A percentile compares a stretch with the other conserved stretches of the same genome.
These are phyloP conservation scores for Alauda arvensis DNA, from an alignment of 2,797 vertebrate species.

Conservation along the genomic window DNA sequence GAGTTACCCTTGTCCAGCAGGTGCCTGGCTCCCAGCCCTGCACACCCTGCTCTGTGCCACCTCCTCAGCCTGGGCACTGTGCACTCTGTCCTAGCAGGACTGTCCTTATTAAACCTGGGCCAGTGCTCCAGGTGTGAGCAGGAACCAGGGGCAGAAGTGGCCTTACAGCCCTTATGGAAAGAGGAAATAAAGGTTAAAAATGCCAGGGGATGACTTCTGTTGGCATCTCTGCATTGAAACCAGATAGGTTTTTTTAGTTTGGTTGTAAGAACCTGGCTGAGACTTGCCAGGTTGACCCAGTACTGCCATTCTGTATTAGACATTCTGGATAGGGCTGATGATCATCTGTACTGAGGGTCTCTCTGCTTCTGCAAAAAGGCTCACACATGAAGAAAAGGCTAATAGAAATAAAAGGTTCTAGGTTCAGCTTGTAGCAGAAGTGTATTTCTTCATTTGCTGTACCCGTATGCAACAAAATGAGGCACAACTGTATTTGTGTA, in stretches of 20 bases:
- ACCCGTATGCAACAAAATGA: conserved; percentile 2
- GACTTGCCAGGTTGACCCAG: not conserved
- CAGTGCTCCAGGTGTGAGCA: not conserved
- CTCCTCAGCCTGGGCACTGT: not conserved
- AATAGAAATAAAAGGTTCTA: not conserved
- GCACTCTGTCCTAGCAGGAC: accelerated
- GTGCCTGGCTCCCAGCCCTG: not conserved
- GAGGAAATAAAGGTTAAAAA: too few relatives aligned
- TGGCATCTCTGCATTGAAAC: not conserved
- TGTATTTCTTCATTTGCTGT: not conserved
- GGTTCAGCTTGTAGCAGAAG: not conserved
- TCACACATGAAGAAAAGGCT: not conserved
- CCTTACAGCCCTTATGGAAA: not conserved
- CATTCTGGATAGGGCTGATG: not conserved
- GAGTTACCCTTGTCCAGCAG: accelerated
- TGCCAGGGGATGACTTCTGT: not conserved
- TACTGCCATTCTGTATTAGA: not conserved
- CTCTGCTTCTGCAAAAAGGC: not conserved
- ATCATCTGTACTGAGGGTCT: not conserved
- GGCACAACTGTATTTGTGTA: not conserved
- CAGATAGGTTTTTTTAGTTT: not conserved
- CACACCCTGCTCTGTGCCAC: not conserved
- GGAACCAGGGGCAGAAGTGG: not conserved
- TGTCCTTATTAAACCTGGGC: not conserved
- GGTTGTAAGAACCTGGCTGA: not conserved